These are phyloP conservation scores for Melipona quadrifasciata DNA, from an alignment of 1,140 invertebrate species.

Conservation along the genomic window DNA sequence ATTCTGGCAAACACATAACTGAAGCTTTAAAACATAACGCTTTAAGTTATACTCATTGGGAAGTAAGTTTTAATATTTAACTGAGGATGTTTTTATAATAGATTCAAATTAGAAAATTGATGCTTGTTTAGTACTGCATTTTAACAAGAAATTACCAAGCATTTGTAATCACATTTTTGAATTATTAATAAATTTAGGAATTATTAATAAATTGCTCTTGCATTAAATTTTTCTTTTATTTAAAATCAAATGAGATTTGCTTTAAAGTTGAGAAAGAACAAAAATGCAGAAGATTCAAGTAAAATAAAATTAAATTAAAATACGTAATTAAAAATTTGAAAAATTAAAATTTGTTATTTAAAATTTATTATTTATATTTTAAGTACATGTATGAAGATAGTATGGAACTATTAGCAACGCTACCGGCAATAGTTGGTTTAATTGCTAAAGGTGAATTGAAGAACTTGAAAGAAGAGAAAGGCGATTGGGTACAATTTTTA, in stretches of 20 bases:
- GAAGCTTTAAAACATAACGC: conserved; percentile 50
- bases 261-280: neutral
- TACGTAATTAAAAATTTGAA: neutral
- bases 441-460: conserved; percentile 47
- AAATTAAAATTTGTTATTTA: neutral
- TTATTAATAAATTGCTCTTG: too few species aligned
- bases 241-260: neutral
- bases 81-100: neutral
- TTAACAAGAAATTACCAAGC: too few species aligned
- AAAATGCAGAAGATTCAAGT: neutral
- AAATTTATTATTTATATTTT: conserved; percentile 2
- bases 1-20: conserved; percentile 55
- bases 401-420: conserved; percentile 72
- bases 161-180: neutral
- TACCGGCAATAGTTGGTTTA: conserved; percentile 71
- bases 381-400: conserved; percentile 73
- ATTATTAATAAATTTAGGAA: too few species aligned
- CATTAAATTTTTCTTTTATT: neutral
- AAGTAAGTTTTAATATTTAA: conserved; percentile 57
- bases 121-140: neutral
- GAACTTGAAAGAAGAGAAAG: conserved; percentile 37
- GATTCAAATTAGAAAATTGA: neutral
- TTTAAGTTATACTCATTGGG: conserved; percentile 69
- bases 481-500: conserved; percentile 72
- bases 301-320: neutral